Conservation (phyloP, 2,113 vertebrate species). For the Pteropus alecto region DNA sequence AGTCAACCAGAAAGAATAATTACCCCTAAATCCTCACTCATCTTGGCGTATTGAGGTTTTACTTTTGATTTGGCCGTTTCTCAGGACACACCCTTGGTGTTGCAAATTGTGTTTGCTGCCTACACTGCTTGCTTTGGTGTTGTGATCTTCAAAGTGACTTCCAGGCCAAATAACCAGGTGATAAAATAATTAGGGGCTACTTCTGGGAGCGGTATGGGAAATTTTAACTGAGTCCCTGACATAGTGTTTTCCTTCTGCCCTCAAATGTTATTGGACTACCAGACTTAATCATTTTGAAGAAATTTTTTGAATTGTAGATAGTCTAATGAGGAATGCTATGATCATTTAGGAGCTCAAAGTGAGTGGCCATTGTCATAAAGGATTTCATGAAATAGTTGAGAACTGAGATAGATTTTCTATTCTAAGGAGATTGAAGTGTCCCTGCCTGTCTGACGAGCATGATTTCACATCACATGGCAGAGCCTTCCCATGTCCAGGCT, state of each 20-base stretch:
- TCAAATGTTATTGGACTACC: background rate
- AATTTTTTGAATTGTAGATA: background rate
- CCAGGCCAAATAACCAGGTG: background rate
- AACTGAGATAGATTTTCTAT: background rate
- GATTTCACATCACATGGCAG: background rate
- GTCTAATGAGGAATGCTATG: background rate
- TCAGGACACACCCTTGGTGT: background rate
- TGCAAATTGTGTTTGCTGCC: background rate
- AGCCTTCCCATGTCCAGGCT: background rate
- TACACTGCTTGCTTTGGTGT: background rate
- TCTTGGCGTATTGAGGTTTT: background rate
- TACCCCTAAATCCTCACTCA: slow-evolving; percentile 14
- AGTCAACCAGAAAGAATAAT: slow-evolving; percentile 55
- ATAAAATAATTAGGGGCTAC: background rate
- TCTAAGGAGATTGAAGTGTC: background rate
- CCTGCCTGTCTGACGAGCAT: background rate
- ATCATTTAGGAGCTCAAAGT: background rate
- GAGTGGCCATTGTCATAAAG: background rate
- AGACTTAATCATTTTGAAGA: background rate
- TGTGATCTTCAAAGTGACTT: background rate
- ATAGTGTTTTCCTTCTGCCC: background rate
- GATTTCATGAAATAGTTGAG: background rate
- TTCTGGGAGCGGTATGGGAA: background rate
- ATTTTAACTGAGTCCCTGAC: background rate
- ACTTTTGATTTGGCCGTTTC: slow-evolving; percentile 26